Evolutionary conservation across 2,113 vertebrate genomes (phyloP), one percentile per base, ranked within the genome.

Genomic region (Sinocyclocheilus maitianheensis): DNA sequence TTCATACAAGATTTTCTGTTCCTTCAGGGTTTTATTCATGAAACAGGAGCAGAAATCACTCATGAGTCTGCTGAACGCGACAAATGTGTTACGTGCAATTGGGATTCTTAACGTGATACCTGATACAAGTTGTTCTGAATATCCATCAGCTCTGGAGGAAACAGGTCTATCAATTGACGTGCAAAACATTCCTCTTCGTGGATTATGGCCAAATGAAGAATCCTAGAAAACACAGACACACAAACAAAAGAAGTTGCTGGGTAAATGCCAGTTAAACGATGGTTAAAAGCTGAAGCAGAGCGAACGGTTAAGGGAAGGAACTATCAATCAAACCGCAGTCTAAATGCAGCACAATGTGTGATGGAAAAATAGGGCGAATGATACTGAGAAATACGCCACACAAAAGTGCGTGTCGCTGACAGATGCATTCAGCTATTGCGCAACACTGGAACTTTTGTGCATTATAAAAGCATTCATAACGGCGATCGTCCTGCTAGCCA

Each of bases 51-150:
- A 40, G 18, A 18, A 34, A 69, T 18, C 2, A 2, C 12, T 67
- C 24, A 1, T 5, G 13, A 30, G 5, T 69, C 5, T 26, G 8
- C 3, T 12, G 24, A 65, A 65, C 14, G 63, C 24, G 5, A 13
- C 26, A 34, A 34, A 34, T 26, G 5, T 14, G 63, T 65, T 65
- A 3, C 30, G 30, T 14, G 63, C 63, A 67, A 67, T 9, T 34
- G 65, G 8, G 9, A 46, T 46, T 48, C 46, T 48, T 48, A 48
- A 48, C 2, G 11, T 24, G n/a, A 69, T 86, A 99, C 98, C 97
- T 99, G 98, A 89, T 97, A 98, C 84, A 99, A 95, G 90, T 99
- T 96, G 89, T 99, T 99, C 89, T 99, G 98, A 88, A 98, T 97
- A 90, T 99, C 96, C 92, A 99, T 91, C 84, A 97, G 93, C 43